These are phyloP conservation scores for Montifringilla adamsi DNA, from an alignment of 2,113 vertebrate genomes.

Conservation along the genomic window DNA sequence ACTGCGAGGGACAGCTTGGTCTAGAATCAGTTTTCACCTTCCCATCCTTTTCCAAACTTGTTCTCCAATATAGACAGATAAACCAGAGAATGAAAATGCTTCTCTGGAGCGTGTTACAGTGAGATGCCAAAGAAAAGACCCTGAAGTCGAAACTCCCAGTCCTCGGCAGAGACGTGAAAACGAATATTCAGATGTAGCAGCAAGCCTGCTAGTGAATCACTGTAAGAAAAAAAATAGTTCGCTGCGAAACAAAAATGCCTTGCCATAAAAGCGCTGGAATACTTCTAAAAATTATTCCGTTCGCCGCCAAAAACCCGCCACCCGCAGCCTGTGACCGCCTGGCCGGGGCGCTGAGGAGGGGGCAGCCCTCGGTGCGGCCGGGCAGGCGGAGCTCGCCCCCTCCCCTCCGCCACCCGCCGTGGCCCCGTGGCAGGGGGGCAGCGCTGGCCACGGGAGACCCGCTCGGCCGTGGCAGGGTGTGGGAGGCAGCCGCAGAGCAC, in stretches of 20 bases:
- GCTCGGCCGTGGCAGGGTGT: background rate
- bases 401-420: background rate
- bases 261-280: background rate
- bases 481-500: background rate
- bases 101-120: background rate
- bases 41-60: background rate
- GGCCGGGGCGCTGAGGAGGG: background rate
- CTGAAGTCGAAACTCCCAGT: background rate
- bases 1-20: fast-evolving
- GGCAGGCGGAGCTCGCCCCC: background rate
- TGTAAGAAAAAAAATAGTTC: background rate
- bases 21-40: background rate
- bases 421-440: too few species aligned
- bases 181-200: background rate
- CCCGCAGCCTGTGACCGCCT: background rate
- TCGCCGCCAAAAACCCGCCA: background rate
- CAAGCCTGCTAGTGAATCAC: background rate
- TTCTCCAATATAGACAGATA: background rate
- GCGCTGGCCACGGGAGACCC: background rate
- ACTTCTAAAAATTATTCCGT: background rate
- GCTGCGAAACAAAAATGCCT: background rate
- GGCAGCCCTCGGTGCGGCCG: background rate
- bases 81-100: background rate
- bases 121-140: background rate
- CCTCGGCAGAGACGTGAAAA: background rate